Evolutionary conservation across 2,888 invertebrate genomes (phyloP).

Genomic region (Rambutsinella grinnellia): DNA sequence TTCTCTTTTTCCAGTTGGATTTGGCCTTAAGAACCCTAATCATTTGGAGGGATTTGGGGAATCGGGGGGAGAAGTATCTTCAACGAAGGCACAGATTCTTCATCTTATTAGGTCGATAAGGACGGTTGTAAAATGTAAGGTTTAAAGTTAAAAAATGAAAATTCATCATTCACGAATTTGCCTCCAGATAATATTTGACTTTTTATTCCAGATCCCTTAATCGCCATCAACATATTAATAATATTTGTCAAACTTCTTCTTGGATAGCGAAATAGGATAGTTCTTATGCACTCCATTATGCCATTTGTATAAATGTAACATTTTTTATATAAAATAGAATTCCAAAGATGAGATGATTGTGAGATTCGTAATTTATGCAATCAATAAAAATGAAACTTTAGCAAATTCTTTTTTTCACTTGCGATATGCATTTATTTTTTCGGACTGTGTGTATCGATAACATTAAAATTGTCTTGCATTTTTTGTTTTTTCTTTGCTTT

Average conservation of each 20-base stretch:
- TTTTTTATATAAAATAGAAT: too few species aligned
- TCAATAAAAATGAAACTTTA: too few species aligned
- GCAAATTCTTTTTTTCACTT: conserved; percentile 26
- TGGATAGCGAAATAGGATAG: conserved; percentile 82
- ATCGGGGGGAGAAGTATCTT: conserved; percentile 73
- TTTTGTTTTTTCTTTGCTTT: conserved; percentile 31
- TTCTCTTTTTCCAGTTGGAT: conserved; percentile 80
- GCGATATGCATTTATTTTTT: conserved; percentile 45
- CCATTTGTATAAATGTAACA: too few species aligned
- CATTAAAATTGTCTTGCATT: conserved; percentile 58
- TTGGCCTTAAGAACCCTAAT: conserved; percentile 78
- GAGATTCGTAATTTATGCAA: too few species aligned
- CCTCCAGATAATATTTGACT: conserved; percentile 50
- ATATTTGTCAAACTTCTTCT: conserved; percentile 90
- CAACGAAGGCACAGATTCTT: conserved; percentile 88
- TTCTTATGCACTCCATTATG: too few species aligned
- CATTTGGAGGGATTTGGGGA: conserved; percentile 90
- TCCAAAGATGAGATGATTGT: too few species aligned
- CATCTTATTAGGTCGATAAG: conserved; percentile 93
- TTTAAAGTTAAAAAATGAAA: background rate
- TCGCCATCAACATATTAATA: conserved; percentile 88
- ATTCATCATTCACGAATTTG: background rate
- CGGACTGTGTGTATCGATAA: conserved; percentile 53
- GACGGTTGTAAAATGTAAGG: conserved; percentile 97
- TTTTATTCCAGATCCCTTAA: conserved; percentile 91